A percentile compares a stretch with the other conserved stretches of the same genome.
Conservation (phyloP, 2,113 vertebrate genomes). For the Toxotes chatareus region DNA sequence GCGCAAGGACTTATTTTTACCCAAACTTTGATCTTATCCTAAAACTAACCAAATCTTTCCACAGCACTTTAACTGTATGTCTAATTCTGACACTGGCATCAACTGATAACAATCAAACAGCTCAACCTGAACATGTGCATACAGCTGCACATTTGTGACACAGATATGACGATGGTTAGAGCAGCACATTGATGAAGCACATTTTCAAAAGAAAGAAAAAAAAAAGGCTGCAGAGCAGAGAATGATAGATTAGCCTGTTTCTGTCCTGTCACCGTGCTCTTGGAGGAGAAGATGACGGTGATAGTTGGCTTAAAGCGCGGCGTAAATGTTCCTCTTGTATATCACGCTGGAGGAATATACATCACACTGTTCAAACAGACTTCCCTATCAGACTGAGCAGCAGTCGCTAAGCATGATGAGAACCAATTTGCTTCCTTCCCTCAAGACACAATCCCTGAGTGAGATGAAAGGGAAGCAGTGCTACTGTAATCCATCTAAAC, state of each 20-base stretch:
- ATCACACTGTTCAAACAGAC: constrained; percentile 24
- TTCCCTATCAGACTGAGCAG: constrained; percentile 20
- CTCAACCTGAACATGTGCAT: not conserved
- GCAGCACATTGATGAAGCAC: not conserved
- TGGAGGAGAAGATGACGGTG: not conserved
- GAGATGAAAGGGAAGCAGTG: constrained; percentile 57
- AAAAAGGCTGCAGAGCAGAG: not conserved
- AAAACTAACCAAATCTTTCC: too few species aligned
- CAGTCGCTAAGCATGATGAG: constrained; percentile 39
- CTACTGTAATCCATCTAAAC: constrained; percentile 59
- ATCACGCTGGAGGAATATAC: not conserved
- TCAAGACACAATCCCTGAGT: constrained; percentile 43
- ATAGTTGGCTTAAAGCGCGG: not conserved
- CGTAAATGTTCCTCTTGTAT: constrained; percentile 7
- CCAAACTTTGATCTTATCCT: too few species aligned
- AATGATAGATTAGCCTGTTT: not conserved
- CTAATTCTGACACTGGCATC: not conserved
- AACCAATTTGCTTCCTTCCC: constrained; percentile 48
- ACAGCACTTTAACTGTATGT: too few species aligned
- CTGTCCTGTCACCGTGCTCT: constrained; percentile 4
- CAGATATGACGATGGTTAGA: not conserved
- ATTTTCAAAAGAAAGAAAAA: not conserved
- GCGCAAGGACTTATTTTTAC: too few species aligned
- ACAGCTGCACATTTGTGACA: not conserved
- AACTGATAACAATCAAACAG: constrained; percentile 7